Conservation (phyloP, 2,888 invertebrate species). For the Cynaeus angustus region DNA sequence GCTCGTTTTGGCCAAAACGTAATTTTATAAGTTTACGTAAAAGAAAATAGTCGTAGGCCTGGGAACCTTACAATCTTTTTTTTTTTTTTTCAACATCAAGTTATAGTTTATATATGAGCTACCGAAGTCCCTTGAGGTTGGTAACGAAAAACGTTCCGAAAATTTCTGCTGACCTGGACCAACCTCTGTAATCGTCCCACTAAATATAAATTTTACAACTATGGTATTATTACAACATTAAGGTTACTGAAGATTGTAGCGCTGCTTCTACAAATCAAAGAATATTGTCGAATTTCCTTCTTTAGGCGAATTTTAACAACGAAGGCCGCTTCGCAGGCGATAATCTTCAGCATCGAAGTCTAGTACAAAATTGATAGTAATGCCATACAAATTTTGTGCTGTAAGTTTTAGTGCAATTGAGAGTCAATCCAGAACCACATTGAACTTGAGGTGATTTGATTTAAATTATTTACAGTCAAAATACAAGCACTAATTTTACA, state of each 20-base stretch:
- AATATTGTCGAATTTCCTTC: slow-evolving; percentile 37
- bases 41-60: slow-evolving; percentile 31
- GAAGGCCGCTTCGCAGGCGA: slow-evolving; percentile 41
- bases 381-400: slow-evolving; percentile 37
- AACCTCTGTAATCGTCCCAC: slow-evolving; percentile 23
- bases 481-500: slow-evolving; percentile 47
- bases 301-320: slow-evolving; percentile 22
- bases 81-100: slow-evolving; percentile 25
- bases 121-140: slow-evolving; percentile 26
- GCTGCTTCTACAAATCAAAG: slow-evolving; percentile 13
- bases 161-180: slow-evolving; percentile 13
- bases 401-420: slow-evolving; percentile 43
- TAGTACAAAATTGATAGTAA: slow-evolving; percentile 31
- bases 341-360: slow-evolving; percentile 34
- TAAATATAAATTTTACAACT: slow-evolving; percentile 38
- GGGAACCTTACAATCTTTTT: slow-evolving; percentile 27
- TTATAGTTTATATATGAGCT: slow-evolving; percentile 24
- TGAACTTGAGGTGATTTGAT: slow-evolving; percentile 58
- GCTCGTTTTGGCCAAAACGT: slow-evolving; percentile 29
- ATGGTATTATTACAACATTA: slow-evolving; percentile 44
- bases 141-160: slow-evolving; percentile 23
- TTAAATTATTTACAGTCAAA: slow-evolving; percentile 53
- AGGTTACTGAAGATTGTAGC: slow-evolving; percentile 43
- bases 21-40: slow-evolving; percentile 28
- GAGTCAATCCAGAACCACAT: slow-evolving; percentile 48